These are phyloP conservation scores for Phyto melanocephala DNA, from an alignment of 2,888 invertebrate species.

Conservation along the genomic window DNA sequence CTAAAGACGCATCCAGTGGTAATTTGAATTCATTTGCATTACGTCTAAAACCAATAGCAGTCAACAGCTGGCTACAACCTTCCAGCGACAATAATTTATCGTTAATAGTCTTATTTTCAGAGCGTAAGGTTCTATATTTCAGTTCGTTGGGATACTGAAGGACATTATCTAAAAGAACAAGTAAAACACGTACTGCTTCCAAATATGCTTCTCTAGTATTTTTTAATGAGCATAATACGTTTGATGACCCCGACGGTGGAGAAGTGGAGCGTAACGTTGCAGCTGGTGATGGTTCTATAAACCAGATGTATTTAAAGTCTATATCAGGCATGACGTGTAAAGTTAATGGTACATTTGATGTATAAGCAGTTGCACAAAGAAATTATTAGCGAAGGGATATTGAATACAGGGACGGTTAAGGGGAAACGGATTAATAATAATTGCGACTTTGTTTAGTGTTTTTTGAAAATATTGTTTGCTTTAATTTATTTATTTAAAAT, in stretches of 20 bases:
- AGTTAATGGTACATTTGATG: background rate
- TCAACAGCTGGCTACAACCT: conserved; percentile 74
- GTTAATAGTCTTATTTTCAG: conserved; percentile 77
- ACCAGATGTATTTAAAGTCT: conserved; percentile 57
- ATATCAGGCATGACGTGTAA: conserved; percentile 50
- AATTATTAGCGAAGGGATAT: background rate
- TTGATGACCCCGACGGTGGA: conserved; percentile 8
- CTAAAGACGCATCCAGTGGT: conserved; percentile 72
- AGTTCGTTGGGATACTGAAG: conserved; percentile 75
- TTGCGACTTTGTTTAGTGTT: background rate
- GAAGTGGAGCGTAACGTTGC: conserved; percentile 33
- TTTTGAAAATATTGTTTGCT: too few relatives aligned
- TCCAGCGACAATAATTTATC: conserved; percentile 74
- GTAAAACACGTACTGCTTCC: conserved; percentile 75
- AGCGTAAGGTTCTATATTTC: conserved; percentile 76
- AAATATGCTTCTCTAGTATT: conserved; percentile 74
- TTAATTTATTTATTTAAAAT: too few relatives aligned
- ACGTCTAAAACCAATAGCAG: conserved; percentile 75
- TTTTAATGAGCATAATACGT: conserved; percentile 60
- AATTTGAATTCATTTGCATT: conserved; percentile 69
- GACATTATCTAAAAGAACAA: conserved; percentile 77
- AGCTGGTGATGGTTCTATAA: conserved; percentile 47
- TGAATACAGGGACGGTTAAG: background rate
- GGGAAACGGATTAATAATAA: too few relatives aligned
- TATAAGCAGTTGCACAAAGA: conserved; percentile 18